phyloP scores from a whole-genome alignment of 2,888 invertebrate species.

The Willowsia nigromaculata region DNA sequence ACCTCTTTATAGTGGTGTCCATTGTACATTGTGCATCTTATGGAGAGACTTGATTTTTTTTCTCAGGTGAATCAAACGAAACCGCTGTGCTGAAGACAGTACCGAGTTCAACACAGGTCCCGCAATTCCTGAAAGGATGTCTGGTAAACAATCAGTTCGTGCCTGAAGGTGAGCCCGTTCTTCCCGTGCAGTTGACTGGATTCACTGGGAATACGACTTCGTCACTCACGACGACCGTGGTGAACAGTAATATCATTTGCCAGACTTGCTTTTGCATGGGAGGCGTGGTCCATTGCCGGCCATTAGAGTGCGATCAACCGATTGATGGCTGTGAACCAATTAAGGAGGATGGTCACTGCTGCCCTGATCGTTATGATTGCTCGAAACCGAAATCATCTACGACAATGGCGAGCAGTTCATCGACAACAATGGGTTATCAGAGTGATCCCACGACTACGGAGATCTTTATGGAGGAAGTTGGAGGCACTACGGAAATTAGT shows the following conservation, averaged over 20 bases:
- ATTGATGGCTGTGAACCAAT: conserved; percentile 89
- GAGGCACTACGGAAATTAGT: conserved; percentile 6
- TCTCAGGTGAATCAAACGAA: conserved; percentile 74
- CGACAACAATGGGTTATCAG: background rate
- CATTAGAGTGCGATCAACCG: conserved; percentile 88
- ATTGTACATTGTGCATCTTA: background rate
- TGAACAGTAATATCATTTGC: conserved; percentile 82
- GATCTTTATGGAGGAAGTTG: background rate
- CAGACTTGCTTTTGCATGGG: conserved; percentile 90
- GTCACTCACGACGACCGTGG: background rate
- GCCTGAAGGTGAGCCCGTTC: conserved; percentile 87
- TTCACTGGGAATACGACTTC: conserved; percentile 28
- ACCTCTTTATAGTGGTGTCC: background rate
- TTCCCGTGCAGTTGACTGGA: conserved; percentile 78
- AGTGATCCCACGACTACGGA: background rate
- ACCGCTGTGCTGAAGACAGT: conserved; percentile 76
- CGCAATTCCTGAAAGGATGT: conserved; percentile 83
- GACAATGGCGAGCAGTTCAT: background rate
- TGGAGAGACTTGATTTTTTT: background rate
- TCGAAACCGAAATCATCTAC: conserved; percentile 3
- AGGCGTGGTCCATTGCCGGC: conserved; percentile 87
- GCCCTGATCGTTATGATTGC: conserved; percentile 88
- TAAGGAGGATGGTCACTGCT: conserved; percentile 89
- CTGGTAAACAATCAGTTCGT: conserved; percentile 84
- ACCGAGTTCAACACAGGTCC: conserved; percentile 76